A percentile compares a stretch with the other conserved stretches of the same genome.
phyloP scores from a whole-genome alignment of 64 coral and sea anemone species.

The Stichodactyla mertensii region DNA sequence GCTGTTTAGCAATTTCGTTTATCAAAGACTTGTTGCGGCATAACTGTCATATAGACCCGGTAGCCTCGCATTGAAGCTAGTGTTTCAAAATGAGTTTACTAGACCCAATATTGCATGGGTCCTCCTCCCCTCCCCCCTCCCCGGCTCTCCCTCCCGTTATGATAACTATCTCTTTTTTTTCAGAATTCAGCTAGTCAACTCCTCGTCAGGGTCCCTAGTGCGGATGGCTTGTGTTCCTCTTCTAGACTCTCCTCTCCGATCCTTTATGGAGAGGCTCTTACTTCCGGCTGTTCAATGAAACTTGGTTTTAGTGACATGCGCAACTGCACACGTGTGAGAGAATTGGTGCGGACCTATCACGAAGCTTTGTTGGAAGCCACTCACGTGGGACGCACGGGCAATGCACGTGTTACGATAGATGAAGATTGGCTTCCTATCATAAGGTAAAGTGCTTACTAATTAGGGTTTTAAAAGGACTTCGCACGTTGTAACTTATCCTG shows the following conservation, averaged over 20 bases:
- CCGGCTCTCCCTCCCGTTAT: background rate
- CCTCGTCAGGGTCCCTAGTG: slow-evolving; percentile 46
- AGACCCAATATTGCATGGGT: too few species aligned
- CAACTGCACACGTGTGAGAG: slow-evolving; percentile 61
- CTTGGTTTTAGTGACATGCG: slow-evolving; percentile 76
- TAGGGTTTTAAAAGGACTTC: too few species aligned
- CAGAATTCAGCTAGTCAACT: slow-evolving; percentile 44
- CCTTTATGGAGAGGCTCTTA: slow-evolving; percentile 45
- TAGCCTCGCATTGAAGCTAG: too few species aligned
- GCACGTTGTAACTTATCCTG: too few species aligned
- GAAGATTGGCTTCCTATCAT: slow-evolving; percentile 77
- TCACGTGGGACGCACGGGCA: slow-evolving; percentile 69
- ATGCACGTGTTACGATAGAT: slow-evolving; percentile 21
- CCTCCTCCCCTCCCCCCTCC: background rate
- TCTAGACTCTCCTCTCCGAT: slow-evolving; percentile 35
- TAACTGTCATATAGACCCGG: too few species aligned
- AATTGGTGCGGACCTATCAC: slow-evolving; percentile 57
- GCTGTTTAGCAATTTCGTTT: too few species aligned
- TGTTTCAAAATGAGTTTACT: too few species aligned
- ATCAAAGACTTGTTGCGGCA: too few species aligned
- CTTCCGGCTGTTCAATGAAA: slow-evolving; percentile 55
- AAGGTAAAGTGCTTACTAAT: slow-evolving; percentile 33
- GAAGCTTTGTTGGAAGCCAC: slow-evolving; percentile 51
- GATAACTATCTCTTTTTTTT: background rate
- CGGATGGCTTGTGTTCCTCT: slow-evolving; percentile 51